These are phyloP conservation scores for Galerucella pusilla DNA, from an alignment of 2,888 invertebrate genomes.

Conservation along the genomic window DNA sequence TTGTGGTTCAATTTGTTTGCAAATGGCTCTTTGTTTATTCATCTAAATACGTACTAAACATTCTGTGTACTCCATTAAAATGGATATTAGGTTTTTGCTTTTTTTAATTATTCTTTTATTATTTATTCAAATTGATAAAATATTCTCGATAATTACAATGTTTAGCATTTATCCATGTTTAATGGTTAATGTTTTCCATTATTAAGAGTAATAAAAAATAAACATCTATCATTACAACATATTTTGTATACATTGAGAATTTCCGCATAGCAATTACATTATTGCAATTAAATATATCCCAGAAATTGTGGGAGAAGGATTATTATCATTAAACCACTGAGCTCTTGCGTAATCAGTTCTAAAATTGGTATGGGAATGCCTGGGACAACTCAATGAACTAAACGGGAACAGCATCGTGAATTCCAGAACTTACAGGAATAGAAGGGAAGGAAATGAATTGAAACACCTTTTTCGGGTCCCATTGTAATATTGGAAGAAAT, in stretches of 20 bases:
- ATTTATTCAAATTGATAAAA: constrained; percentile 29
- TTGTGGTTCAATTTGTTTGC: constrained; percentile 38
- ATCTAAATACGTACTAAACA: constrained; percentile 26
- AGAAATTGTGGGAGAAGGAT: too few relatives aligned
- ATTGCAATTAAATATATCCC: too few relatives aligned
- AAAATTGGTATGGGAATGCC: too few relatives aligned
- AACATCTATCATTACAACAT: constrained; percentile 17
- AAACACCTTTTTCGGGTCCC: too few relatives aligned
- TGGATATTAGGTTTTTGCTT: constrained; percentile 32
- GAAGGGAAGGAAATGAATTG: too few relatives aligned
- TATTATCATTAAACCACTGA: too few relatives aligned
- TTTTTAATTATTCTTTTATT: constrained; percentile 35
- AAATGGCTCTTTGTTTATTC: constrained; percentile 24
- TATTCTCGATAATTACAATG: constrained; percentile 31
- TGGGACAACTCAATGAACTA: too few relatives aligned
- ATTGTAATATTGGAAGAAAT: too few relatives aligned
- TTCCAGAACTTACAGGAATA: too few relatives aligned
- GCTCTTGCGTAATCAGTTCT: too few relatives aligned
- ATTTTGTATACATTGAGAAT: constrained; percentile 45
- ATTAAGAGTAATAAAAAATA: not conserved
- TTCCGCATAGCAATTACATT: not conserved
- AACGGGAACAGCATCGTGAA: too few relatives aligned
- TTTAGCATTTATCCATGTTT: constrained; percentile 3
- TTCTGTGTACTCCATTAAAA: constrained; percentile 36
- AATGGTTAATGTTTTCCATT: not conserved